Evolutionary conservation across 1,140 invertebrate genomes (phyloP), one percentile per base, ranked within the genome.

Genomic region (Achroia grisella): DNA sequence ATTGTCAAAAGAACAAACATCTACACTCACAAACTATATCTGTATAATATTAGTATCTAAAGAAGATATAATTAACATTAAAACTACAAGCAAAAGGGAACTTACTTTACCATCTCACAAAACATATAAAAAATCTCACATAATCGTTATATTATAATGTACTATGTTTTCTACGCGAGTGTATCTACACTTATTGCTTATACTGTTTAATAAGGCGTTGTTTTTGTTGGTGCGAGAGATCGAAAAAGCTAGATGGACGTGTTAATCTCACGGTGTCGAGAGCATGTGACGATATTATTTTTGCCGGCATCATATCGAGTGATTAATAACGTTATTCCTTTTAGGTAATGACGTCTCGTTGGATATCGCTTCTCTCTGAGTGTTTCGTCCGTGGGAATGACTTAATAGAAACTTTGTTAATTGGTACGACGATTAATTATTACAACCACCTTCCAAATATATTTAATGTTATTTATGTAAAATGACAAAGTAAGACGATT

Each of bases 241-340:
- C 35, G 35, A 15, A 37, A 37, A 37, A 15, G 35, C 15, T 17
- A 48, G 46, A 52, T 48, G 52, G 64, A 68, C 70, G 79, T 75
- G 72, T 80, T 79, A 83, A 79, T 83, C 76, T 79, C 67, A 63
- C 61, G 45, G 62, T 75, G 79, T 77, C 75, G 60, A 48, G 54
- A 73, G 56, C 71, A 83, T 71, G 65, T 77, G 76, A 80, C 71
- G 73, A 66, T 75, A 77, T 77, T 80, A 78, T 76, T 78, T 78
- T 79, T 75, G 67, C 53, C 61, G 48, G 62, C 54, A 74, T 74
- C 63, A 60, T 71, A 77, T 73, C 56, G 41, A 52, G 63, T 80
- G 66, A 83, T 83, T 83, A 83, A 83, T 83, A 83, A 76, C 71
- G 60, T 71, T 59, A 76, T 80, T 71, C 57, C 58, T 52, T 71